Evolutionary conservation across 2,113 vertebrate genomes (phyloP), one percentile per base, ranked within the genome.

Genomic region (Menura novaehollandiae): DNA sequence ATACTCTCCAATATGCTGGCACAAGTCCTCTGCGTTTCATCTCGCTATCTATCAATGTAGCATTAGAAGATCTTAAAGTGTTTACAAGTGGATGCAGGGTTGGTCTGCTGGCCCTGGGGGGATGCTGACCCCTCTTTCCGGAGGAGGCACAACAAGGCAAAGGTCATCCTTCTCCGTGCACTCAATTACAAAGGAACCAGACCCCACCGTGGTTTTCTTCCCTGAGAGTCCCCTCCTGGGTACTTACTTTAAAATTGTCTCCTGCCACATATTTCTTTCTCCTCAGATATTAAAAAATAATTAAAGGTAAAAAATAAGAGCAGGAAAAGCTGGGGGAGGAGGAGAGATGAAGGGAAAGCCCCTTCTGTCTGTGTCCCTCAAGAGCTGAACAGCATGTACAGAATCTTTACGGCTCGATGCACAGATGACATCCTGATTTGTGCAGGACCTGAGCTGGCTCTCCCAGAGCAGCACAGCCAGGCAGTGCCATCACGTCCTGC

Each of bases 1-100:
- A 58, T 95, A 81, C 80, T 93, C 85, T 95, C 92, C 95, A 49
- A 43, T 94, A 93, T 37, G 92, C 91, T 92, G 89, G 96, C 88
- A 82, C 62, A 79, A 85, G 88, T 94, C 91, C 80, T 87, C 91
- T 73, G 73, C 15, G 27, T 79, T 95, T 95, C 84, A 58, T 89
- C 74, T 92, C 4, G 2, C 91, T 53, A 94, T 96, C 85, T 89
- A 53, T 96, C 95, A 96, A 71, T 32, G 89, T 37, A 89, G 86
- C 64, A 64, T 92, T 97, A 92, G 88, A 60, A 92, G 96, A 78
- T 51, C 73, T 58, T 78, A 73, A 85, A 95, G 80, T 60, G 72
- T 93, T 96, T 95, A 86, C 86, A 75, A 64, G 86, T 77, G 72
- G 44, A 78, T 47, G 33, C 64, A 37, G 86, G 44, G 67, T 19